Conservation (phyloP, 2,888 invertebrate species). For the Syrphus vitripennis region DNA sequence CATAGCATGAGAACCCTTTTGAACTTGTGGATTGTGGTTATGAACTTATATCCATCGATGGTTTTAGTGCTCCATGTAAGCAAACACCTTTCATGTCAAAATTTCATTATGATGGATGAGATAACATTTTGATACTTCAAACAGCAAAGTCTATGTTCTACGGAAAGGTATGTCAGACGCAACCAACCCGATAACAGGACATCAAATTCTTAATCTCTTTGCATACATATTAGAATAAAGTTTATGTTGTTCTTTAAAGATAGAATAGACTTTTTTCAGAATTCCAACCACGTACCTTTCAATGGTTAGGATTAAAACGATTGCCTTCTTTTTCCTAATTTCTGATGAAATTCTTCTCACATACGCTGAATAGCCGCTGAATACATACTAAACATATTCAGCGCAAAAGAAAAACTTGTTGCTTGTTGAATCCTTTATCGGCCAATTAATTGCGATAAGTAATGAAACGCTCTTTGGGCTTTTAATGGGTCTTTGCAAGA, state of each 20-base stretch:
- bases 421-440: slow-evolving; percentile 30
- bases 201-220: slow-evolving; percentile 24
- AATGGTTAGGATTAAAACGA: neutral
- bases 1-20: neutral
- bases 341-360: slow-evolving; percentile 33
- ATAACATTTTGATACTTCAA: neutral
- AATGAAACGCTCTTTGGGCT: slow-evolving; percentile 22
- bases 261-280: neutral
- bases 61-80: neutral
- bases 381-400: neutral
- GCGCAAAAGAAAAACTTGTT: slow-evolving; percentile 33
- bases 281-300: slow-evolving; percentile 40
- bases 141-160: too few species aligned
- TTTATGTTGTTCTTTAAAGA: neutral
- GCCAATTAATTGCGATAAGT: slow-evolving; percentile 55
- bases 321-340: neutral
- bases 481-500: slow-evolving; percentile 16
- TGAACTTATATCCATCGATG: neutral
- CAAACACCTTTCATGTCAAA: neutral
- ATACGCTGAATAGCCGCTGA: slow-evolving; percentile 25
- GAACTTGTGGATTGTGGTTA: neutral
- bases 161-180: too few species aligned
- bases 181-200: neutral
- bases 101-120: too few species aligned
- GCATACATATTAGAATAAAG: slow-evolving; percentile 19